Evolutionary conservation across 2,888 invertebrate species (phyloP), one percentile per base, ranked within the genome.

Genomic region (Diaperis boleti): DNA sequence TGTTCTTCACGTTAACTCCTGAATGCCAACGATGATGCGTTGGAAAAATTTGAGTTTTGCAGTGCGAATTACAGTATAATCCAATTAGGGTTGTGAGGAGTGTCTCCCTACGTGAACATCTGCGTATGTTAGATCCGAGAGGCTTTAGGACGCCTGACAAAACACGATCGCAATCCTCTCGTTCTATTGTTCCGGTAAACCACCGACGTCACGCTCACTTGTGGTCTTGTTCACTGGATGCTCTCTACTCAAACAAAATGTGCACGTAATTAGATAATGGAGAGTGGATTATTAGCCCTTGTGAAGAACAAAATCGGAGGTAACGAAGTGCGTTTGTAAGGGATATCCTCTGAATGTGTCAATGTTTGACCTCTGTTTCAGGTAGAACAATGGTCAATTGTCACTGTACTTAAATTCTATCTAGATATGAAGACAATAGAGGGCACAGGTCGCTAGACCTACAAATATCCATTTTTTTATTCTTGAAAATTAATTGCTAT

Each of bases 161-260:
- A 60, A 60, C 59, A 60, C 59, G 59, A 60, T 60, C 59, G 33
- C 49, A 45, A 56, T 44, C 22, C 37, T 47, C 47, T 18, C 26
- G 49, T 47, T 35, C 50, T 52, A 60, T 60, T 60, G 59, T 60
- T 60, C 44, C 7, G 52, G 59, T 42, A 52, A 52, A 60, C 59
- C 59, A 60, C 42, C 50, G 44, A 52, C 33, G 52, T 52, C 59
- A 60, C 44, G 42, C 49, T 50, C 59, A 60, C 59, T 60, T 60
- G 59, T 44, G 42, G 52, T 41, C 31, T 39, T 39, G 37, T 42
- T 33, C 42, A 15, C 15, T 41, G 6, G 29, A 55, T 26, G 18
- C 17, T 17, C n/a, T n/a, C 17, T 26, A 14, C 49, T 33, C 35
- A 10, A 33, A 15, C 39, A 52, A 52, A 52, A 52, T 39, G 52